phyloP scores from a whole-genome alignment of 2,888 invertebrate species.

The Euphydryas editha region DNA sequence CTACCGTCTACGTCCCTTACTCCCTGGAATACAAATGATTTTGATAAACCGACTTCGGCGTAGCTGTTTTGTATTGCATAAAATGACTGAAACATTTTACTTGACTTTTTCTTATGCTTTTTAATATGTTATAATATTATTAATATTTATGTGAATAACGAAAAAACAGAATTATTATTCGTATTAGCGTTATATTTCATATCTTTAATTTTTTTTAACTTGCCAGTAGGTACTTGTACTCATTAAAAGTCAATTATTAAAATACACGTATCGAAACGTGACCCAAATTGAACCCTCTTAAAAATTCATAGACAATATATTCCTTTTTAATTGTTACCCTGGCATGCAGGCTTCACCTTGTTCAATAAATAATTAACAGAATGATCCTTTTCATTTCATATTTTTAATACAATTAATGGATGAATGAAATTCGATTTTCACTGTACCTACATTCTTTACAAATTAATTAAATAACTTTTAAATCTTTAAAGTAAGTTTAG shows the following conservation, averaged over 20 bases:
- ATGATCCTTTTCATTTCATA: neutral
- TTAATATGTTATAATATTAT: too few species aligned
- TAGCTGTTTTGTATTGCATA: conserved; percentile 33
- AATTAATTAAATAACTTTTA: neutral
- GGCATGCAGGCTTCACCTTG: neutral
- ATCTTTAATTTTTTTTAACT: neutral
- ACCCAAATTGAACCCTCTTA: neutral
- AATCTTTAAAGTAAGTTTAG: neutral
- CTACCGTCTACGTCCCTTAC: conserved; percentile 41
- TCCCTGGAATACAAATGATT: conserved; percentile 40
- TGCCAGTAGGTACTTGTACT: neutral
- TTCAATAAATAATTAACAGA: neutral
- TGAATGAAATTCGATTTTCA: neutral
- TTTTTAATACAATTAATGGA: neutral
- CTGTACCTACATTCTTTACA: neutral
- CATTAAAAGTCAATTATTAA: neutral
- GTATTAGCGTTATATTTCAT: too few species aligned
- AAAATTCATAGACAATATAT: neutral
- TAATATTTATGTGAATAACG: too few species aligned
- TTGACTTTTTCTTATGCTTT: too few species aligned
- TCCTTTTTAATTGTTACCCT: neutral
- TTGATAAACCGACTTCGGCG: conserved; percentile 32
- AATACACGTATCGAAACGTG: neutral
- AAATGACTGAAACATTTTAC: conserved; percentile 11
- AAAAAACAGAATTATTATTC: too few species aligned